Evolutionary conservation across 2,797 vertebrate species (phyloP).

Genomic region (Sarcoramphus papa): DNA sequence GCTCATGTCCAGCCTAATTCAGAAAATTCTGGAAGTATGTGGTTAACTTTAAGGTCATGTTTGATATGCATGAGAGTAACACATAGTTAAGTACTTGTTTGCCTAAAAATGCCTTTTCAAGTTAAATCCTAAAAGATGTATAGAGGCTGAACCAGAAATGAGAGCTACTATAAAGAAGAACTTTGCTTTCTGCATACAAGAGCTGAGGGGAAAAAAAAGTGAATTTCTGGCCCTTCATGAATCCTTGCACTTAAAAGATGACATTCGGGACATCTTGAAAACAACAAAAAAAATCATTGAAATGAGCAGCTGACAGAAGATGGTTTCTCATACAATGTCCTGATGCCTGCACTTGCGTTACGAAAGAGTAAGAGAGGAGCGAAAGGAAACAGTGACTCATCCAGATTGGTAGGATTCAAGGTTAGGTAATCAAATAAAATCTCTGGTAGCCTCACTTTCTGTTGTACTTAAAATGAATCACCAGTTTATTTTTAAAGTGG

Average conservation of each 20-base stretch:
- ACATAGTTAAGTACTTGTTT: not conserved
- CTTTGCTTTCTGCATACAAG: not conserved
- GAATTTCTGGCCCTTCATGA: not conserved
- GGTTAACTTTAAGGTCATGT: not conserved
- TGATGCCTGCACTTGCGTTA: not conserved
- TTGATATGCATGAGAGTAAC: not conserved
- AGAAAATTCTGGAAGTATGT: not conserved
- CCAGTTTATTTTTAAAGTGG: not conserved
- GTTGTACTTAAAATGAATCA: slow-evolving; percentile 1
- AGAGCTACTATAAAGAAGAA: not conserved
- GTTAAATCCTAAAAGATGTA: not conserved
- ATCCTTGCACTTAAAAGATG: not conserved
- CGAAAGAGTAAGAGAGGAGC: not conserved
- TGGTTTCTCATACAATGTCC: not conserved
- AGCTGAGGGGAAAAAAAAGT: not conserved
- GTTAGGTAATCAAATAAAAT: not conserved
- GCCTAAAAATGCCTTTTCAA: not conserved
- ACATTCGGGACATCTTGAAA: not conserved
- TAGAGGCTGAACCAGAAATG: not conserved
- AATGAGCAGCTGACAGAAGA: not conserved
- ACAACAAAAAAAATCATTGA: not conserved
- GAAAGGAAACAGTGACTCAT: not conserved
- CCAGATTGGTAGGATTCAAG: not conserved
- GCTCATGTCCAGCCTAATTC: not conserved
- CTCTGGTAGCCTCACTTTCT: not conserved